Conservation (phyloP, 2,888 invertebrate species). For the Temnothorax ravouxi region DNA sequence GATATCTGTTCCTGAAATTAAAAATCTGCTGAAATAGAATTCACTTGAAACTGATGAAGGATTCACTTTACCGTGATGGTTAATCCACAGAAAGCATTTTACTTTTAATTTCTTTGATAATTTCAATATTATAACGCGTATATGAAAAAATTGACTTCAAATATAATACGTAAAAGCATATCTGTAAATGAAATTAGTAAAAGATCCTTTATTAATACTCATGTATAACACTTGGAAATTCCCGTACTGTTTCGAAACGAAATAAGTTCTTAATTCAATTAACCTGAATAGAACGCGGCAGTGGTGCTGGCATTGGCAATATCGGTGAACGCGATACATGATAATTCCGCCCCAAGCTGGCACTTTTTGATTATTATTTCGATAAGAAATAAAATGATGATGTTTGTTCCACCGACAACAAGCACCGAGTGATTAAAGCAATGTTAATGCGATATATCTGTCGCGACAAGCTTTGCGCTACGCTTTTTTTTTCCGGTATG, state of each 20-base stretch:
- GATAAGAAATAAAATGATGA: slow-evolving; percentile 36
- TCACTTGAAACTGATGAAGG: not conserved
- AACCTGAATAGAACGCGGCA: slow-evolving; percentile 22
- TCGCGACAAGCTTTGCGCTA: not conserved
- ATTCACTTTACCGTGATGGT: not conserved
- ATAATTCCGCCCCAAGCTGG: not conserved
- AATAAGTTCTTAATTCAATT: slow-evolving; percentile 48
- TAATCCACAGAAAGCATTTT: not conserved
- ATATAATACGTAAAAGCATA: slow-evolving; percentile 5
- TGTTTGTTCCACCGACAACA: slow-evolving; percentile 2
- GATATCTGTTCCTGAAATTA: not conserved
- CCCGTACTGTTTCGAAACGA: slow-evolving; percentile 9
- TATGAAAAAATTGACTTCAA: not conserved
- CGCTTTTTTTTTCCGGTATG: slow-evolving; percentile 19
- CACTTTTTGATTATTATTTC: slow-evolving; percentile 19
- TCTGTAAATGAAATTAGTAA: slow-evolving; percentile 17
- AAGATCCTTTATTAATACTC: slow-evolving; percentile 14
- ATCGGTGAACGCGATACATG: slow-evolving; percentile 1
- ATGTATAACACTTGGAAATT: slow-evolving; percentile 28
- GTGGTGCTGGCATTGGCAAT: slow-evolving; percentile 2
- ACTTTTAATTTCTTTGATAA: not conserved
- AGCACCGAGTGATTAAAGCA: not conserved
- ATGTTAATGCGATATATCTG: not conserved
- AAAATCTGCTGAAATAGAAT: not conserved
- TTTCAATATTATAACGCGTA: too few species aligned